phyloP scores from a whole-genome alignment of 2,113 vertebrate genomes.

The Trochalopteron elliotii region DNA sequence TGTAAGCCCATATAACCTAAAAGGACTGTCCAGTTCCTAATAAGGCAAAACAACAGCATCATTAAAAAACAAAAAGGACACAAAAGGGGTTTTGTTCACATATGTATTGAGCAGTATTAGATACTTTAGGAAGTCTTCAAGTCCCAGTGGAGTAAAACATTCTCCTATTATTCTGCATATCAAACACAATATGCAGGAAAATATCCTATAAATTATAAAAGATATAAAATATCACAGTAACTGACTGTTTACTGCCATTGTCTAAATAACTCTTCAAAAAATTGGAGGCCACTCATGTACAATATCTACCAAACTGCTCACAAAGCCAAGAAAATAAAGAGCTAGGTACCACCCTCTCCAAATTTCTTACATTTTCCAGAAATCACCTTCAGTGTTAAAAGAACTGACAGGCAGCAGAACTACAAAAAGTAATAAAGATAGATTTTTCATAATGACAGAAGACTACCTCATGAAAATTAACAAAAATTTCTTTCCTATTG shows the following conservation, averaged over 20 bases:
- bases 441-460: background rate
- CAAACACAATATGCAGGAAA: background rate
- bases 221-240: background rate
- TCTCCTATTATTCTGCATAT: background rate
- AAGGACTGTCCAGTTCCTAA: slow-evolving; percentile 94
- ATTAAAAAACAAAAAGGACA: background rate
- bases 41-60: background rate
- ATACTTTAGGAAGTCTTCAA: background rate
- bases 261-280: background rate
- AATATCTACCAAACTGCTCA: background rate
- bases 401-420: background rate
- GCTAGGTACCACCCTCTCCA: background rate
- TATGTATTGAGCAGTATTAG: background rate
- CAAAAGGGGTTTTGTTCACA: background rate
- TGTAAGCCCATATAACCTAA: slow-evolving; percentile 93
- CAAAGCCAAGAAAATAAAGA: background rate
- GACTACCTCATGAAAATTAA: background rate
- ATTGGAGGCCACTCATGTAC: background rate
- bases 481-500: background rate
- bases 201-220: background rate
- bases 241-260: background rate
- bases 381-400: background rate
- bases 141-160: background rate
- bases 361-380: background rate
- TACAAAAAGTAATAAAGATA: background rate